Percentiles rank a stretch among this genome's conserved stretches.
These are phyloP conservation scores for Scleropages formosus DNA, from an alignment of 2,797 vertebrate species.

Conservation along the genomic window DNA sequence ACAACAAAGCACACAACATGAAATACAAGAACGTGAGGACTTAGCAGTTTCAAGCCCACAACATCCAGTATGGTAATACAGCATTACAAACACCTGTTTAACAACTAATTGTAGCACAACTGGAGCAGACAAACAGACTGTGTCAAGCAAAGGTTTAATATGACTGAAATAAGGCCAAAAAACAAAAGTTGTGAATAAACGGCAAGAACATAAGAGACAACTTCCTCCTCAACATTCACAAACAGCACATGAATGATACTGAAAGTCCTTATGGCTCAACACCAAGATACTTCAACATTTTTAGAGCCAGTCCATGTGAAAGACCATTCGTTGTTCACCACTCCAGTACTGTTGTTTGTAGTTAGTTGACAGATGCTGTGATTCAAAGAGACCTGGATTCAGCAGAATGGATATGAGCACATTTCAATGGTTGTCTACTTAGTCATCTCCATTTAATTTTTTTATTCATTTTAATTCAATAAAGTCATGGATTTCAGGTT, in stretches of 20 bases:
- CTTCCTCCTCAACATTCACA: neutral
- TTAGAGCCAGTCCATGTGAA: neutral
- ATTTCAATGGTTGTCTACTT: neutral
- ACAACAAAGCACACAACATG: slow-evolving; percentile 20
- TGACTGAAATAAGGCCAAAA: neutral
- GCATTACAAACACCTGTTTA: too few relatives aligned
- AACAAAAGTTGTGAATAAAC: neutral
- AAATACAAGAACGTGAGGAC: slow-evolving; percentile 25
- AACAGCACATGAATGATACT: slow-evolving; percentile 9
- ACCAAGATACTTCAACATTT: neutral
- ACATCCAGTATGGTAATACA: neutral
- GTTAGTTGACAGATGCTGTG: neutral
- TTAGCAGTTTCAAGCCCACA: neutral
- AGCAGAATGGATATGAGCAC: neutral
- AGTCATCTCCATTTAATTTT: neutral
- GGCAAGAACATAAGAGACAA: neutral
- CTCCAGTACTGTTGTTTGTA: neutral
- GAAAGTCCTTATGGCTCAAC: neutral
- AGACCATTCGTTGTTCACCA: neutral
- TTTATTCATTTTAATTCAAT: slow-evolving; percentile 8
- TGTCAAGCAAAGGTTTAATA: neutral
- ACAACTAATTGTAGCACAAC: neutral
- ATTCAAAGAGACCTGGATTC: neutral
- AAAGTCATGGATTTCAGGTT: neutral
- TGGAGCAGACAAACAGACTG: too few relatives aligned